A percentile compares a stretch with the other conserved stretches of the same genome.
These are phyloP conservation scores for Gasterosteus aculeatus DNA, from an alignment of 2,113 vertebrate genomes.

Conservation along the genomic window DNA sequence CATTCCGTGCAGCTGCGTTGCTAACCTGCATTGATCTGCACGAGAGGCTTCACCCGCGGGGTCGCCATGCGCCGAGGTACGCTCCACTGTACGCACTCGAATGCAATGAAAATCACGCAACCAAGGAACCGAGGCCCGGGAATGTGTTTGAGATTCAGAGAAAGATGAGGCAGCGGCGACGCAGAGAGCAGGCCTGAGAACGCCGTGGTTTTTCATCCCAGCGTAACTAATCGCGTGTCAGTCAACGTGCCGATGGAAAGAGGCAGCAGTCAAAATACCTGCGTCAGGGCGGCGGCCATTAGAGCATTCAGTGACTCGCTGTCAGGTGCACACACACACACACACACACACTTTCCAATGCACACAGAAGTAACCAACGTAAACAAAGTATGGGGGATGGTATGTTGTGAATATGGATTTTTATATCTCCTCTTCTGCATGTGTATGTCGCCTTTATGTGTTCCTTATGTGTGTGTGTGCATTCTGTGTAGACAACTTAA, in stretches of 20 bases:
- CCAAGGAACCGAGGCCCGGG: slow-evolving; percentile 22
- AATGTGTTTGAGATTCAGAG: slow-evolving; percentile 68
- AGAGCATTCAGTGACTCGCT: slow-evolving; percentile 69
- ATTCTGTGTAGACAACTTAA: slow-evolving; percentile 34
- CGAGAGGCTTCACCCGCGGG: slow-evolving; percentile 44
- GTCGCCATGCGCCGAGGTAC: slow-evolving; percentile 45
- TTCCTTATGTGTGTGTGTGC: slow-evolving; percentile 27
- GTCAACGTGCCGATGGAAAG: slow-evolving; percentile 76
- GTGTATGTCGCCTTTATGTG: slow-evolving; percentile 49
- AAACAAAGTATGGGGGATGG: slow-evolving; percentile 57
- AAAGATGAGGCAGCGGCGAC: slow-evolving; percentile 42
- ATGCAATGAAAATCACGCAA: slow-evolving; percentile 43
- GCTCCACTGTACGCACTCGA: slow-evolving; percentile 50
- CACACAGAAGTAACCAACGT: slow-evolving; percentile 36
- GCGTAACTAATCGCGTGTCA: slow-evolving; percentile 76
- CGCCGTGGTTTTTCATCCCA: slow-evolving; percentile 49
- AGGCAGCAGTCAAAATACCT: slow-evolving; percentile 77
- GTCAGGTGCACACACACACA: slow-evolving; percentile 30
- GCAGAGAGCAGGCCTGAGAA: slow-evolving; percentile 40
- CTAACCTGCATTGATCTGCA: slow-evolving; percentile 55
- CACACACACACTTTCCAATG: slow-evolving; percentile 25
- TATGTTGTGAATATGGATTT: slow-evolving; percentile 61
- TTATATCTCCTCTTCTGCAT: slow-evolving; percentile 39
- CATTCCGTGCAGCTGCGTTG: slow-evolving; percentile 22
- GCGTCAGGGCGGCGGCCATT: slow-evolving; percentile 75